Evolutionary conservation across 2,888 invertebrate species (phyloP).

Genomic region (Thelaira solivaga): DNA sequence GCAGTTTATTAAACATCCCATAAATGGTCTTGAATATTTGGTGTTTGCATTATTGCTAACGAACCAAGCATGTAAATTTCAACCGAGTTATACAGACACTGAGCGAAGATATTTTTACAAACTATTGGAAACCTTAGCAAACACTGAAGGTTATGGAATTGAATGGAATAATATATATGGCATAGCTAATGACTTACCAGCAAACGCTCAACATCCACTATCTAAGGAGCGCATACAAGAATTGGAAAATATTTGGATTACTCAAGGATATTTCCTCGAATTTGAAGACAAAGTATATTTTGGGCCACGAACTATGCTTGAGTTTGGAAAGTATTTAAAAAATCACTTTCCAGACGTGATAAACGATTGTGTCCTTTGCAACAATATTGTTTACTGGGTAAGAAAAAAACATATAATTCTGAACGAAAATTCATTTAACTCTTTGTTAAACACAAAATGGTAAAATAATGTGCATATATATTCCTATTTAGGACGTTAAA

Average conservation of each 20-base stretch:
- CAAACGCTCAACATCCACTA: slow-evolving; percentile 62
- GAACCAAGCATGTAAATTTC: slow-evolving; percentile 63
- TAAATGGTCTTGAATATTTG: slow-evolving; percentile 65
- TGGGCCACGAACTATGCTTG: slow-evolving; percentile 68
- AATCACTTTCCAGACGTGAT: slow-evolving; percentile 65
- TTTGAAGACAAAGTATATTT: slow-evolving; percentile 65
- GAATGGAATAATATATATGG: slow-evolving; percentile 65
- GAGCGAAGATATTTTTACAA: slow-evolving; percentile 68
- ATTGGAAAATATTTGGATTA: slow-evolving; percentile 65
- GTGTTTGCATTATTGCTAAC: slow-evolving; percentile 66
- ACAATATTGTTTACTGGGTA: slow-evolving; percentile 68
- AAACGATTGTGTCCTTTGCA: slow-evolving; percentile 67
- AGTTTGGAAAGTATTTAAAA: slow-evolving; percentile 66
- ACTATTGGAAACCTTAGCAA: slow-evolving; percentile 64
- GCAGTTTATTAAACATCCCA: slow-evolving; percentile 66
- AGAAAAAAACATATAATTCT: slow-evolving; percentile 11
- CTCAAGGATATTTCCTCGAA: slow-evolving; percentile 67
- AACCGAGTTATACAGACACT: slow-evolving; percentile 64
- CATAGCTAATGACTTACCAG: slow-evolving; percentile 58
- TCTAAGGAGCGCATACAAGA: slow-evolving; percentile 67
- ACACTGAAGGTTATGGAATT: slow-evolving; percentile 65
- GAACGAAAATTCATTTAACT: too few relatives aligned
- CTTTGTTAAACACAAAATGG: background rate
- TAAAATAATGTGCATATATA: background rate
- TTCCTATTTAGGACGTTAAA: slow-evolving; percentile 64